Evolutionary conservation across 1,140 invertebrate genomes (phyloP).

Genomic region (Diplogasteroides magnus): DNA sequence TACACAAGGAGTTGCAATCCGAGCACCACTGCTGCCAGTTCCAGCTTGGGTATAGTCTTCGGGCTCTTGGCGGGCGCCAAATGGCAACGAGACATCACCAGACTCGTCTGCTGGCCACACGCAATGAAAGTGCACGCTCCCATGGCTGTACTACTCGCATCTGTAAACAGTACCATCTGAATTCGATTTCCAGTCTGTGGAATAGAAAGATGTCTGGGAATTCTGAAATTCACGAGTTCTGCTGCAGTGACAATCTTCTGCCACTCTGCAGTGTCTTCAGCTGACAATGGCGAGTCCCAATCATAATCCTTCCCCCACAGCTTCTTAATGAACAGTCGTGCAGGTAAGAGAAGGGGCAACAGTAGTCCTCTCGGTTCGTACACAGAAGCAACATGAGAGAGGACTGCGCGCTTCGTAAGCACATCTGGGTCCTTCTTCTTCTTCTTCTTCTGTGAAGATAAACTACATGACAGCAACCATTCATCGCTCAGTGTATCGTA

Average conservation of each 20-base stretch:
- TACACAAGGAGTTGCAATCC: slow-evolving; percentile 16
- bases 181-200: neutral
- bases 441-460: too few relatives aligned
- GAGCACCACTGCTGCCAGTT: slow-evolving; percentile 6
- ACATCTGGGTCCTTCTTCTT: neutral
- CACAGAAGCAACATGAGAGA: slow-evolving; percentile 1
- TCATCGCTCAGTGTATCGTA: slow-evolving; percentile 9
- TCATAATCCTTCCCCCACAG: slow-evolving; percentile 6
- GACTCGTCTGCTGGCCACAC: neutral
- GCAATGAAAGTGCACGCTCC: slow-evolving; percentile 16
- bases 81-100: neutral
- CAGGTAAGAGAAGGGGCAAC: neutral
- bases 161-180: slow-evolving; percentile 16
- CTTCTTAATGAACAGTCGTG: slow-evolving; percentile 8
- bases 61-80: neutral
- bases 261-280: slow-evolving; percentile 3
- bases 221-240: neutral
- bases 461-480: neutral
- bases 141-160: slow-evolving; percentile 14
- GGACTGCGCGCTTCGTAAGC: neutral
- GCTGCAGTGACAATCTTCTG: neutral
- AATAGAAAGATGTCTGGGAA: neutral
- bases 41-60: slow-evolving; percentile 4
- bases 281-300: slow-evolving; percentile 13
- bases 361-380: slow-evolving; percentile 6